Percentiles rank a stretch among this genome's conserved stretches.
These are phyloP conservation scores for Microctenopoma stevenorrisi DNA, from an alignment of 2,797 vertebrate genomes.

Conservation along the genomic window DNA sequence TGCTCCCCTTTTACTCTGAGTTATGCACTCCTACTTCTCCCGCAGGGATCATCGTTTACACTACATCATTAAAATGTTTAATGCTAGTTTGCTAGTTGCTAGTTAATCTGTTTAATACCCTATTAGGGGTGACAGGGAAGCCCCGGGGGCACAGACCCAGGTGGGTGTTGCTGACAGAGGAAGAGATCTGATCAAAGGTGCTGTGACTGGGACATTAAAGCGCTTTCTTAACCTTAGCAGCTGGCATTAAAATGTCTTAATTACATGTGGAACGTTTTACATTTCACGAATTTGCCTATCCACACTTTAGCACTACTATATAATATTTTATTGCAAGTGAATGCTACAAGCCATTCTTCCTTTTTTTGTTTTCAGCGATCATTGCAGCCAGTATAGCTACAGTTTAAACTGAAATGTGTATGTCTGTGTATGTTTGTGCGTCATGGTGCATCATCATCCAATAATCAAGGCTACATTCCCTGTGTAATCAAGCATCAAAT, in stretches of 20 bases:
- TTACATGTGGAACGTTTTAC: background rate
- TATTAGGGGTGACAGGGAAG: conserved; percentile 25
- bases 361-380: background rate
- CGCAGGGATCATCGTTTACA: conserved; percentile 25
- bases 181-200: conserved; percentile 22
- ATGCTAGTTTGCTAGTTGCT: conserved; percentile 33
- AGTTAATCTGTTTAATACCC: conserved; percentile 44
- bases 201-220: background rate
- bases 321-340: background rate
- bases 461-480: background rate
- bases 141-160: conserved; percentile 17
- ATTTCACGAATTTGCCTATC: background rate
- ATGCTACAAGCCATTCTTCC: background rate
- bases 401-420: conserved; percentile 3
- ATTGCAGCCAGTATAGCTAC: background rate
- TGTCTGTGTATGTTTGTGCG: no score
- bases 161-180: conserved; percentile 21
- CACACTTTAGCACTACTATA: background rate
- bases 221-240: conserved; percentile 10
- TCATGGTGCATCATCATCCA: no score
- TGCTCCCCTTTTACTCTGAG: conserved; percentile 21
- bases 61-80: conserved; percentile 26
- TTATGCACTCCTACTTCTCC: conserved; percentile 5
- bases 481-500: conserved; percentile 12
- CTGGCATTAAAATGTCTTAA: conserved; percentile 33